Percentiles rank a stretch among this genome's conserved stretches.
Conservation (phyloP, 2,113 vertebrate species). For the Seriola aureovittata region DNA sequence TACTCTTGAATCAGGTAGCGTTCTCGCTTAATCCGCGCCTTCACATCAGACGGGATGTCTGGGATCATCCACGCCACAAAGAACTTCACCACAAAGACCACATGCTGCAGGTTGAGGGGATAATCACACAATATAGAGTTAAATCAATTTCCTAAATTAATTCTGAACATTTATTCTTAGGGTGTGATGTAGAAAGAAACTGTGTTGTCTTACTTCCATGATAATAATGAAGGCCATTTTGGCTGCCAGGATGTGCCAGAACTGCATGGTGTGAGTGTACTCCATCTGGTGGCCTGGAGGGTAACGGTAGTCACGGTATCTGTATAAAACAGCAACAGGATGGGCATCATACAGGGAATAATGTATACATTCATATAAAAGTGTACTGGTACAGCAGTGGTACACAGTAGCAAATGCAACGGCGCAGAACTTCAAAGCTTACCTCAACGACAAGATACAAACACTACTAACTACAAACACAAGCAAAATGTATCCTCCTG, state of each 20-base stretch:
- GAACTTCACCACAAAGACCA: conserved; percentile 97
- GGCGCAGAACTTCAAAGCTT: background rate
- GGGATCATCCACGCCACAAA: conserved; percentile 98
- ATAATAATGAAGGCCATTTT: conserved; percentile 98
- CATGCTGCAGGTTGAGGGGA: conserved; percentile 84
- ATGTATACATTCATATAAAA: background rate
- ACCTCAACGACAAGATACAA: no score
- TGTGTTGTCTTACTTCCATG: conserved; percentile 89
- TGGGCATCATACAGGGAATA: background rate
- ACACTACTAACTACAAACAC: background rate
- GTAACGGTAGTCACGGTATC: conserved; percentile 92
- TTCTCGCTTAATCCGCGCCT: conserved; percentile 92
- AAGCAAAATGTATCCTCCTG: no score
- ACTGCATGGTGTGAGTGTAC: conserved; percentile 92
- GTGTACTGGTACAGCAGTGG: background rate
- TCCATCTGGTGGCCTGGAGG: conserved; percentile 87
- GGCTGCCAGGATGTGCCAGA: conserved; percentile 97
- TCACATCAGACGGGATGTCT: conserved; percentile 93
- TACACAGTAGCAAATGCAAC: background rate
- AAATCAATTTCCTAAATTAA: background rate
- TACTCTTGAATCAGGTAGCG: conserved; percentile 94
- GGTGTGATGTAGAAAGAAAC: background rate
- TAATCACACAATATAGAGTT: background rate
- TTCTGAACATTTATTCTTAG: background rate
- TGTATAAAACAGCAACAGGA: conserved; percentile 38